Base-by-base conservation (phyloP, 2,888 invertebrate species). In the Mamestra brassicae region DNA sequence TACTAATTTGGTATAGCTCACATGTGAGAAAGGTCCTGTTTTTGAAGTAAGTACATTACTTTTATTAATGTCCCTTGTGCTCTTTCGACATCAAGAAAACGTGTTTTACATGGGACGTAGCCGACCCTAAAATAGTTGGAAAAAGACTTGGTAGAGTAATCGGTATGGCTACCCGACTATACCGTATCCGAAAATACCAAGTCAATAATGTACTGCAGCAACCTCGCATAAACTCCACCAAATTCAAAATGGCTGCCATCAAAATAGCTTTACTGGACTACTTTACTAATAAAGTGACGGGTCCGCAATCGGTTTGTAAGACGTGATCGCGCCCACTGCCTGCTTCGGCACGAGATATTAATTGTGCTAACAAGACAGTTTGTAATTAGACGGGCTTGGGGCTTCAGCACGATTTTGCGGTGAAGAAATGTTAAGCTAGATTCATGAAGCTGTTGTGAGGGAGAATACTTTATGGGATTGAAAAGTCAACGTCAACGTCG, bases 301-400 rank as follows among this genome's bases (percentile, higher is more conserved):
- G 36, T 68, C n/a, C 61, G 58, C 77, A 85, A 76, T 81, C 69
- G 85, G 82, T 72, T 69, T 42, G 71, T 70, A 76, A 85, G 85
- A 85, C 85, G 85, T 82, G 81, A 82, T 69, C 81, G 26, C 82
- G 71, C 58, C 50, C 61, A 42, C 57, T 17, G 80, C 54, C 66
- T 52, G 81, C 58, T 74, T 64, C 60, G 55, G 38, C 62, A 70
- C 66, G 84, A 83, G 71, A 79, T 83, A 83, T 85, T 85, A 85
- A 83, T 85, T 83, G 84, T 75, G 75, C 84, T 83, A 83, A 83
- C 83, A 83, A 83, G 83, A 83, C 84, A 73, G 80, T 73, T 71
- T 50, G 72, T 68, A 73, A 83, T 83, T 83, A 79, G 58, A 62
- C n/a, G 15, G 5, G 45, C 62, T 76, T 55, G 62, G 52, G 17